Base-by-base conservation (phyloP, 2,888 invertebrate species). In the Nemoura dubitans region DNA sequence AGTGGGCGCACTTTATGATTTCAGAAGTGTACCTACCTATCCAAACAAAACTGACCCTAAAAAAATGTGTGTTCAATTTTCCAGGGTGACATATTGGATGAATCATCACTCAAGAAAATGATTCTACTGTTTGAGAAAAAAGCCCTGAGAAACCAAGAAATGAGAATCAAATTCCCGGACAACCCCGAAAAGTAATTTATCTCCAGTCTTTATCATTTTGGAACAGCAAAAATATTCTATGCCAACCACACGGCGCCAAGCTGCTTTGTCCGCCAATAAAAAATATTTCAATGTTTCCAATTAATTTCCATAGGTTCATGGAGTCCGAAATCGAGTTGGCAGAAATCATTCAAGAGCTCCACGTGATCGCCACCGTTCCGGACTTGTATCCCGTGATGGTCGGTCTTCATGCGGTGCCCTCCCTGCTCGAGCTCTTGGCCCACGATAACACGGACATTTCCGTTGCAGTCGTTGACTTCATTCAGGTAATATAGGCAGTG, bases 81-180 rank as follows among this genome's bases (percentile, higher is more conserved):
- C 88, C 89, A 96, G 95, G 95, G 95, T n/a, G 98, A 98, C 91
- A 94, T 95, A 0, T 92, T 99, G 82, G 98, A 99, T 93, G 98
- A 98, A 89, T 94, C 95, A 30, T 95, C 95, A 16, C 93, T 99
- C 10, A 98, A 98, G 90, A 96, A 96, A 90, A 94, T 99, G 90
- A 95, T 99, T 28, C 93, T 98, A 21, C 94, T 97, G 88, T 98
- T 99, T 93, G 99, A 99, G 90, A 99, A 99, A 91, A 95, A 97
- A 90, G 96, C 97, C 84, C 93, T 98, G 10, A 97, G 95, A 90
- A 99, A 99, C 91, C 96, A 99, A 91, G 99, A 99, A 92, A 97
- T 99, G 96, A 94, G 99, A 88, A 99, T 99, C 21, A 99, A 99
- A 92, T 99, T 98, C 92, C 97, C 98, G 0, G 99, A 99, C 91